Conservation (phyloP, 2,797 vertebrate genomes). For the Champsocephalus esox region DNA sequence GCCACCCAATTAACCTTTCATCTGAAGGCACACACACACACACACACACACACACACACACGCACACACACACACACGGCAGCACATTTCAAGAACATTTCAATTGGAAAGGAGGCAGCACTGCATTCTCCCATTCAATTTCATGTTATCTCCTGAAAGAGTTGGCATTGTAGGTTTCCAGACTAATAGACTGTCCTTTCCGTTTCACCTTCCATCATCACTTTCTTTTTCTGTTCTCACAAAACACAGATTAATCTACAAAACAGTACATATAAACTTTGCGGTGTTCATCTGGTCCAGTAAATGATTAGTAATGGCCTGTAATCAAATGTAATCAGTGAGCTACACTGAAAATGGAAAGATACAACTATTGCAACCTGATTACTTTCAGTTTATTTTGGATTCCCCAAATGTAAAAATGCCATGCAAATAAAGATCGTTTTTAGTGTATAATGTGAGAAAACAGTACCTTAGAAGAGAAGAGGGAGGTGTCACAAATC, state of each 20-base stretch:
- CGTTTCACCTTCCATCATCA: slow-evolving; percentile 2
- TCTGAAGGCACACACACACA: slow-evolving; percentile 47
- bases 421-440: too few relatives aligned
- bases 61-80: too few relatives aligned
- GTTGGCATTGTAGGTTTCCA: slow-evolving; percentile 14
- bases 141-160: slow-evolving; percentile 38
- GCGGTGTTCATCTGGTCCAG: not conserved
- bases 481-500: not conserved
- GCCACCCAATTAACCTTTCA: slow-evolving; percentile 86
- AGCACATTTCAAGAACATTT: slow-evolving; percentile 39
- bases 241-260: not conserved
- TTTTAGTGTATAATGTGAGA: too few relatives aligned
- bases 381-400: too few relatives aligned
- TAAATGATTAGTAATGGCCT: not conserved
- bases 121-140: slow-evolving; percentile 30
- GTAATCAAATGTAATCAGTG: too few relatives aligned
- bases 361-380: too few relatives aligned
- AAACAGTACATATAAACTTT: not conserved
- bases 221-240: not conserved
- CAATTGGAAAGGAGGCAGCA: slow-evolving; percentile 22
- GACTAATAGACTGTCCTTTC: slow-evolving; percentile 32
- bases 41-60: slow-evolving; percentile 20
- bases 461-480: too few relatives aligned
- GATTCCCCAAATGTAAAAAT: too few relatives aligned
- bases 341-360: too few relatives aligned